phyloP scores from a whole-genome alignment of 2,888 invertebrate species.

The Hofmannophila pseudospretella region DNA sequence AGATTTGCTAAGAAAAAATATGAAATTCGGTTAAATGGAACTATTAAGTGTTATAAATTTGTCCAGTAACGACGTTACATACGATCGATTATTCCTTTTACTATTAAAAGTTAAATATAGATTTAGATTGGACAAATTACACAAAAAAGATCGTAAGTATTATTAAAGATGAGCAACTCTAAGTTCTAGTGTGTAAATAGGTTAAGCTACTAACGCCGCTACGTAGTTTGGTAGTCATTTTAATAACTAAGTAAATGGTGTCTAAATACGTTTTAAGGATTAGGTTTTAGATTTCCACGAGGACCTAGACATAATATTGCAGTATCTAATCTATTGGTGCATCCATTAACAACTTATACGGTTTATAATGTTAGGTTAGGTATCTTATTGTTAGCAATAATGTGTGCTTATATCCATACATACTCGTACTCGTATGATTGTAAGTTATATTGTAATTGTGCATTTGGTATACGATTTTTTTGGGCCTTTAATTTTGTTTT shows the following conservation, averaged over 20 bases:
- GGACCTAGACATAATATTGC: conserved; percentile 10
- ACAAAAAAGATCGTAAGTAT: too few relatives aligned
- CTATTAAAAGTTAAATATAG: too few relatives aligned
- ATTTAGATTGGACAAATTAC: too few relatives aligned
- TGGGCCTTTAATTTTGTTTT: conserved; percentile 65
- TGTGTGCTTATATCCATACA: conserved; percentile 51
- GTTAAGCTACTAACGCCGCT: neutral
- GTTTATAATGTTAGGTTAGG: conserved; percentile 23
- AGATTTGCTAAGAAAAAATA: too few relatives aligned
- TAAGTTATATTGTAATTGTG: conserved; percentile 68
- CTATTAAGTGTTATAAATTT: too few relatives aligned
- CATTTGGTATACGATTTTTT: conserved; percentile 69
- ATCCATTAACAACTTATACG: conserved; percentile 13
- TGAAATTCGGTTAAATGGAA: too few relatives aligned
- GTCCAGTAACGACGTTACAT: too few relatives aligned
- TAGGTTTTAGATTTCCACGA: conserved; percentile 3
- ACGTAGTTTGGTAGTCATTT: neutral
- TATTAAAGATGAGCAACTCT: too few relatives aligned
- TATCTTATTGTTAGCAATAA: conserved; percentile 29
- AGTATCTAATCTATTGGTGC: conserved; percentile 15
- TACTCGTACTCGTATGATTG: conserved; percentile 26
- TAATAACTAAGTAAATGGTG: neutral
- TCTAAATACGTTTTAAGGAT: conserved; percentile 1
- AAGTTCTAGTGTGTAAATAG: too few relatives aligned
- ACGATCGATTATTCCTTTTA: too few relatives aligned